Conservation (phyloP, 1,140 invertebrate species). For the Globodera rostochiensis region DNA sequence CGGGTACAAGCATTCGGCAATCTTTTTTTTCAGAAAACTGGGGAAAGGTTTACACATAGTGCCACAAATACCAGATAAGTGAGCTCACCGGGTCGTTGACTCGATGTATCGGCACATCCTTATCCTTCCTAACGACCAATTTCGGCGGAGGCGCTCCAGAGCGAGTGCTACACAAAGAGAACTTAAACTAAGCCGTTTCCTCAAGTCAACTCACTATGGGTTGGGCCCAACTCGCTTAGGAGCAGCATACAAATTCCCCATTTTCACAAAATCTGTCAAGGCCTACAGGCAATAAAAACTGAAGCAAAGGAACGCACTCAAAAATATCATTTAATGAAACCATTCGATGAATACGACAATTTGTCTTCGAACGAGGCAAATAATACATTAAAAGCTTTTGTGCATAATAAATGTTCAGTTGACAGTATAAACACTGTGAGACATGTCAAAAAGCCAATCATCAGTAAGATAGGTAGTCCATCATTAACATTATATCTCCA, state of each 20-base stretch:
- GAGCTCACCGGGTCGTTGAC: slow-evolving; percentile 60
- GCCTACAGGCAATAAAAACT: no score
- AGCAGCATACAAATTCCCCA: slow-evolving; percentile 40
- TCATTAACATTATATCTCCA: no score
- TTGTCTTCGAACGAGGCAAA: no score
- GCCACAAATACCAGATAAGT: background rate
- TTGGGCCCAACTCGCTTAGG: slow-evolving; percentile 17
- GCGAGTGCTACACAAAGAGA: slow-evolving; percentile 39
- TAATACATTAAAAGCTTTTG: no score
- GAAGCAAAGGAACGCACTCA: no score
- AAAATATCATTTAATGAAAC: no score
- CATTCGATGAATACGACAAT: no score
- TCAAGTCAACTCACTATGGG: slow-evolving; percentile 11
- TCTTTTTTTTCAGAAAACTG: slow-evolving; percentile 50
- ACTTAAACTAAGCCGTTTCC: background rate
- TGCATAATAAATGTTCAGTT: no score
- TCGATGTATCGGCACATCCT: slow-evolving; percentile 56
- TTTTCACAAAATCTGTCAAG: slow-evolving; percentile 1
- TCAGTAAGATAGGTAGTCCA: no score
- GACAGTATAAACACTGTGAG: no score
- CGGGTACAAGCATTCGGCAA: background rate
- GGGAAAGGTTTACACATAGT: no score
- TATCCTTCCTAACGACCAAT: slow-evolving; percentile 48
- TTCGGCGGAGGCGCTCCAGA: slow-evolving; percentile 59
- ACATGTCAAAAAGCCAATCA: no score